phyloP scores from a whole-genome alignment of 2,888 invertebrate species.

The Fragum sueziense region DNA sequence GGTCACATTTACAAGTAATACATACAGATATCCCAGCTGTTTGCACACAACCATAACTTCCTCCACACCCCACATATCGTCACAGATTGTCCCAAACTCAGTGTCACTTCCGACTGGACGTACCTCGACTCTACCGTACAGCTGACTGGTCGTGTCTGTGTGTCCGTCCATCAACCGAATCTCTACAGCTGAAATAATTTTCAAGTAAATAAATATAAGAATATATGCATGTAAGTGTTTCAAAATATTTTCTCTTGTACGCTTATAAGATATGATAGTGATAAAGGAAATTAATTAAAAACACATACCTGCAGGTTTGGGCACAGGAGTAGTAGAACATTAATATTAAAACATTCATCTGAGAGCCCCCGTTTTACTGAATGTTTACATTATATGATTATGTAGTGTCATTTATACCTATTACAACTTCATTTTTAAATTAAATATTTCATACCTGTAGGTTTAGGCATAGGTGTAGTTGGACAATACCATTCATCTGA shows the following conservation, averaged over 20 bases:
- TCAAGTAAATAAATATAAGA: too few species aligned
- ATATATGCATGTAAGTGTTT: too few species aligned
- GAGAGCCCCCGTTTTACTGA: too few species aligned
- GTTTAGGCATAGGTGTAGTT: neutral
- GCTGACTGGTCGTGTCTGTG: conserved; percentile 9
- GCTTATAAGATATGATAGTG: too few species aligned
- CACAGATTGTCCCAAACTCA: conserved; percentile 23
- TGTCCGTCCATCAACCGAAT: conserved; percentile 7
- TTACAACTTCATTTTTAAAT: too few species aligned
- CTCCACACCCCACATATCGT: conserved; percentile 16
- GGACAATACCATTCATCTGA: conserved; percentile 14
- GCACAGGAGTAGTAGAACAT: too few species aligned
- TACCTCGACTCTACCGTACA: conserved; percentile 18
- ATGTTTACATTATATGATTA: too few species aligned
- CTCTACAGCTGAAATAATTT: conserved; percentile 10
- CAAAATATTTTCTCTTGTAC: too few species aligned
- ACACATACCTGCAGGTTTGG: too few species aligned
- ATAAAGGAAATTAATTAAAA: too few species aligned
- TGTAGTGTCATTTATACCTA: too few species aligned
- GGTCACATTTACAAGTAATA: neutral
- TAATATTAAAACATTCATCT: too few species aligned
- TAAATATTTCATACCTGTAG: neutral
- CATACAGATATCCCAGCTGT: conserved; percentile 13
- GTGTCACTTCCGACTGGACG: neutral
- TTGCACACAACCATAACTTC: conserved; percentile 22